These are phyloP conservation scores for Corythaeola cristata DNA, from an alignment of 2,113 vertebrate species.

Conservation along the genomic window DNA sequence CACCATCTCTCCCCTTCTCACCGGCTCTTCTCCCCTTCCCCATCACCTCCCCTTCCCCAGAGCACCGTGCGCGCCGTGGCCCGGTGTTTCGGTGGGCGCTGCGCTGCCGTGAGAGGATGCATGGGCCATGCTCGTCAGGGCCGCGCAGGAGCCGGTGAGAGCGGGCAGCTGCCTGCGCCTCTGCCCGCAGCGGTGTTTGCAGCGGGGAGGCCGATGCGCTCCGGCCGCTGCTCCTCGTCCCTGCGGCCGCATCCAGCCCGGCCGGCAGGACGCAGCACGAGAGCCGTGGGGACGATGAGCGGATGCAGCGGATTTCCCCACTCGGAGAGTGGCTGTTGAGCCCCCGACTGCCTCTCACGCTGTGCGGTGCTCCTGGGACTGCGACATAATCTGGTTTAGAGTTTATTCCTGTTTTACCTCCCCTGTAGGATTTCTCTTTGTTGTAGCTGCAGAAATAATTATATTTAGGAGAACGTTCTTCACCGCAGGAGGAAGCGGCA, in stretches of 20 bases:
- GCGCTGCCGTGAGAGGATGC: rapidly evolving
- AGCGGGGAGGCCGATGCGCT: neutral
- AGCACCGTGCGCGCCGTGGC: neutral
- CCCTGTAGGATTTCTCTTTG: conserved; percentile 10
- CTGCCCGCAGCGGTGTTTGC: neutral
- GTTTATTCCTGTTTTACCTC: neutral
- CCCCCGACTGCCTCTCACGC: rapidly evolving
- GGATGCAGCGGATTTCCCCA: rapidly evolving
- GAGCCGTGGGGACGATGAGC: rapidly evolving
- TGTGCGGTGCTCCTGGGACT: neutral
- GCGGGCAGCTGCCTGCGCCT: neutral
- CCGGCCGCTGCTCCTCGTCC: rapidly evolving
- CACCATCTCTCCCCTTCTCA: neutral
- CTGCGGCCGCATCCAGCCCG: neutral
- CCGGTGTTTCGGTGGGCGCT: rapidly evolving
- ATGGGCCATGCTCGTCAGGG: rapidly evolving
- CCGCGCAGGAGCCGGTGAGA: rapidly evolving
- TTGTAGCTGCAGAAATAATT: conserved; percentile 38
- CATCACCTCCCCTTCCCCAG: neutral
- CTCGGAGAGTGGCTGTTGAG: too few species aligned
- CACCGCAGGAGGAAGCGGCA: neutral
- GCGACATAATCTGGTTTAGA: neutral
- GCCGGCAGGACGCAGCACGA: rapidly evolving
- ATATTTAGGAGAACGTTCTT: neutral
- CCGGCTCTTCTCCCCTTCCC: neutral